A percentile compares a stretch with the other conserved stretches of the same genome.
Conservation (phyloP, 2,797 vertebrate species). For the Pteronotus mesoamericanus region DNA sequence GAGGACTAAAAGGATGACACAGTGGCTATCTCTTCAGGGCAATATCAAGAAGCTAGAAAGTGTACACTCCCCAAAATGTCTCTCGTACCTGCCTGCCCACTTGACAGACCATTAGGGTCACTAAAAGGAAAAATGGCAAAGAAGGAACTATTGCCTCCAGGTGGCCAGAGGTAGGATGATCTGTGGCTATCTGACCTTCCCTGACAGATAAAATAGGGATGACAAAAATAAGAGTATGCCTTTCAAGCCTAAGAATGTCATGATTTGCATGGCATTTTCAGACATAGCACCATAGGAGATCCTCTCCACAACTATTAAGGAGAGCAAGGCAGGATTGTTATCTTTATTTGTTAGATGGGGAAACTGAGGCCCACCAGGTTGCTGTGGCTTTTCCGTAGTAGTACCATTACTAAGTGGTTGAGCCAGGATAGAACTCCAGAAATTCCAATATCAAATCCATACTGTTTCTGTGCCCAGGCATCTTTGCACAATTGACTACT, state of each 20-base stretch:
- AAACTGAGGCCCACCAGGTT: background rate
- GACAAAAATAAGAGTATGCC: background rate
- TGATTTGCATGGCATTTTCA: background rate
- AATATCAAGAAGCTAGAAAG: background rate
- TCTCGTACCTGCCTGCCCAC: background rate
- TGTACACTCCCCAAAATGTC: background rate
- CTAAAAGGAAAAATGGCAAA: background rate
- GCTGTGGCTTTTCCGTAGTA: background rate
- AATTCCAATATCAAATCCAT: background rate
- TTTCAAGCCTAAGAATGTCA: background rate
- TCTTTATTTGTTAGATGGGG: background rate
- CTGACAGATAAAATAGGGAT: background rate
- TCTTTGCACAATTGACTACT: background rate
- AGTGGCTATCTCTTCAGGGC: background rate
- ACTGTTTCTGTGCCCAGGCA: background rate
- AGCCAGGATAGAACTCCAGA: background rate
- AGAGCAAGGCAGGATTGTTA: background rate
- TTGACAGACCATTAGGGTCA: background rate
- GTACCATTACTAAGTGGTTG: background rate
- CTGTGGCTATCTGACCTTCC: background rate
- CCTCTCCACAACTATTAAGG: background rate
- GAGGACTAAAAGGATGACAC: background rate
- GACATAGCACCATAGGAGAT: background rate
- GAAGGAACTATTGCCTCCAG: background rate
- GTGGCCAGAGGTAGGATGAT: background rate